Conservation (phyloP, 2,113 vertebrate genomes). For the Scomber colias region DNA sequence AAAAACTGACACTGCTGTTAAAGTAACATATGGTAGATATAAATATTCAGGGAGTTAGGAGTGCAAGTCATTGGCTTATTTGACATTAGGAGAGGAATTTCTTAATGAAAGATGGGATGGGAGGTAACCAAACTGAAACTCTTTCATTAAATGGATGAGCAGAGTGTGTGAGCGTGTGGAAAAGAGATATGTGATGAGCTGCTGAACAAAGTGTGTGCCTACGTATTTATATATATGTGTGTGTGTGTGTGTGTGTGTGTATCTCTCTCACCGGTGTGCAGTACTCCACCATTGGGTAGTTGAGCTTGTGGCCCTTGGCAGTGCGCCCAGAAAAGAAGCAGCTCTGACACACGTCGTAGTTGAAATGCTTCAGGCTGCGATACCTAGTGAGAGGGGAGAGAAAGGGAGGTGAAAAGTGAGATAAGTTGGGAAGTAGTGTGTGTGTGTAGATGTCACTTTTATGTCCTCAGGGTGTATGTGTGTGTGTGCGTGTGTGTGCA, state of each 20-base stretch:
- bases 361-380: conserved; percentile 98
- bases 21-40: no score
- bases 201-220: neutral
- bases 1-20: conserved; percentile 11
- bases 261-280: conserved; percentile 93
- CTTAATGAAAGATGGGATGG: conserved; percentile 33
- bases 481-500: conserved; percentile 12
- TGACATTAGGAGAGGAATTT: neutral
- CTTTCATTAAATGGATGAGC: conserved; percentile 52
- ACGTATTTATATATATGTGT: conserved; percentile 5
- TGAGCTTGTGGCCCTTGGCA: conserved; percentile 97
- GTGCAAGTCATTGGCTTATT: neutral
- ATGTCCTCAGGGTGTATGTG: conserved; percentile 10
- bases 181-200: conserved; percentile 50
- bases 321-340: conserved; percentile 99
- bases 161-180: conserved; percentile 29
- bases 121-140: conserved; percentile 10
- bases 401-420: conserved; percentile 20
- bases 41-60: conserved; percentile 12
- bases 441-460: conserved; percentile 17
- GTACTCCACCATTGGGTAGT: conserved; percentile 99
- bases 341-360: conserved; percentile 98
- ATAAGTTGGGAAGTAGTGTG: conserved; percentile 9
- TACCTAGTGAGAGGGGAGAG: conserved; percentile 84
- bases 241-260: conserved; percentile 17